Evolutionary conservation across 2,888 invertebrate genomes (phyloP).

Genomic region (Dasysyrphus albostriatus): DNA sequence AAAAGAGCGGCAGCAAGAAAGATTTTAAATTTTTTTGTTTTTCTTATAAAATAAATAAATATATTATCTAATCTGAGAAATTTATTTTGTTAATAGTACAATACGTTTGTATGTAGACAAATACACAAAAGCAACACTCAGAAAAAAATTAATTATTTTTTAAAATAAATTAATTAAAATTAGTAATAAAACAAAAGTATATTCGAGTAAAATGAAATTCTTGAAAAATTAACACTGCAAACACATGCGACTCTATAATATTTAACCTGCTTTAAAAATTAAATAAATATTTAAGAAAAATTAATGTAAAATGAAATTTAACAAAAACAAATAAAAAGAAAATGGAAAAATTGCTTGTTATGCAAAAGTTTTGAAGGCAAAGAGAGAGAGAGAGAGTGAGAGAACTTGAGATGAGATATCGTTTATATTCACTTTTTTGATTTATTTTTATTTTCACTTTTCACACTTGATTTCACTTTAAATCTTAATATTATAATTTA

Average conservation of each 20-base stretch:
- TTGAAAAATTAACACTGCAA: slow-evolving; percentile 77
- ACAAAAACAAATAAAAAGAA: slow-evolving; percentile 1
- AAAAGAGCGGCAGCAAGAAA: slow-evolving; percentile 65
- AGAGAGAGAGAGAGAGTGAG: slow-evolving; percentile 41
- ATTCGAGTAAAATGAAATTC: slow-evolving; percentile 49
- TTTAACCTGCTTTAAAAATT: slow-evolving; percentile 53
- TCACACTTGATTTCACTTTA: slow-evolving; percentile 69
- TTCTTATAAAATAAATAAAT: neutral
- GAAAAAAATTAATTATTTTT: slow-evolving; percentile 13
- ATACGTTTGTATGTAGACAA: slow-evolving; percentile 61
- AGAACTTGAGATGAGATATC: slow-evolving; percentile 41
- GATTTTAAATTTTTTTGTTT: slow-evolving; percentile 7
- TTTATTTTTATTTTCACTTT: slow-evolving; percentile 47
- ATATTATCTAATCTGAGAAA: slow-evolving; percentile 53
- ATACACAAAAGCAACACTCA: slow-evolving; percentile 74
- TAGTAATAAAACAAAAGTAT: slow-evolving; percentile 2
- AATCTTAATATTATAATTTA: slow-evolving; percentile 62
- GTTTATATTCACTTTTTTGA: slow-evolving; percentile 35
- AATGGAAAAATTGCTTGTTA: slow-evolving; percentile 54
- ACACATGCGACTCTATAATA: slow-evolving; percentile 77
- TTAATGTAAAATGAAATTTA: slow-evolving; percentile 17
- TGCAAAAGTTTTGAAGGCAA: slow-evolving; percentile 51
- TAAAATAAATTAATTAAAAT: slow-evolving; percentile 31
- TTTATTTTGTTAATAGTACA: slow-evolving; percentile 16
- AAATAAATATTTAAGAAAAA: slow-evolving; percentile 9